Conservation (phyloP, 2,888 invertebrate species). For the Sesia bembeciformis region DNA sequence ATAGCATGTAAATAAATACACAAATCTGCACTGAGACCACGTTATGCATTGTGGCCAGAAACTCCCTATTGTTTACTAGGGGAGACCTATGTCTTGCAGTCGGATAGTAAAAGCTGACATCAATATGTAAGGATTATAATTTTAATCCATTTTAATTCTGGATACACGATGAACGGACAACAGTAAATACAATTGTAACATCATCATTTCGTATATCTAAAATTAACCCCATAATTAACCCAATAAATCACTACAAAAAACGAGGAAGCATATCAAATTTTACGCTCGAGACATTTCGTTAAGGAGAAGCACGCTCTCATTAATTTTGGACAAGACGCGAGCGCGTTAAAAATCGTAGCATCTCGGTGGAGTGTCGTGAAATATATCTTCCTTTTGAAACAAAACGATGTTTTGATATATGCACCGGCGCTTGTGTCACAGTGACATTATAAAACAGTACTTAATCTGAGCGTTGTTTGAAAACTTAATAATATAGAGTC, state of each 20-base stretch:
- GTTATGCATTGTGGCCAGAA: too few species aligned
- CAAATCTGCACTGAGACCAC: too few species aligned
- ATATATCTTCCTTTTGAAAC: slow-evolving; percentile 10
- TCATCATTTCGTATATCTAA: not conserved
- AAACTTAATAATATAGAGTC: too few species aligned
- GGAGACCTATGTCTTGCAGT: too few species aligned
- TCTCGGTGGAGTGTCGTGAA: slow-evolving; percentile 1
- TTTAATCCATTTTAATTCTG: too few species aligned
- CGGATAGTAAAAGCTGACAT: too few species aligned
- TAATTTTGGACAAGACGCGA: slow-evolving; percentile 6
- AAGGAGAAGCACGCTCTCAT: slow-evolving; percentile 8
- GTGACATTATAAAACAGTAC: slow-evolving; percentile 8
- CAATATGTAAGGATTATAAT: too few species aligned
- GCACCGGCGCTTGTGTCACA: slow-evolving; percentile 14
- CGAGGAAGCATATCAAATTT: slow-evolving; percentile 4
- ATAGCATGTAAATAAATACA: too few species aligned
- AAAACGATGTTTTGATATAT: slow-evolving; percentile 28
- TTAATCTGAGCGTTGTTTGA: not conserved
- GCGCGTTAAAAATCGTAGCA: slow-evolving; percentile 6
- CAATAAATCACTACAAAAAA: not conserved
- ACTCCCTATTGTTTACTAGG: too few species aligned
- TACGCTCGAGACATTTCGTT: slow-evolving; percentile 3
- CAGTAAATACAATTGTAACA: too few species aligned
- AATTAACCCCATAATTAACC: not conserved
- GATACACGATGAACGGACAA: too few species aligned